Base-by-base conservation (phyloP, 2,113 vertebrate species). In the Epinephelus cyanopodus region DNA sequence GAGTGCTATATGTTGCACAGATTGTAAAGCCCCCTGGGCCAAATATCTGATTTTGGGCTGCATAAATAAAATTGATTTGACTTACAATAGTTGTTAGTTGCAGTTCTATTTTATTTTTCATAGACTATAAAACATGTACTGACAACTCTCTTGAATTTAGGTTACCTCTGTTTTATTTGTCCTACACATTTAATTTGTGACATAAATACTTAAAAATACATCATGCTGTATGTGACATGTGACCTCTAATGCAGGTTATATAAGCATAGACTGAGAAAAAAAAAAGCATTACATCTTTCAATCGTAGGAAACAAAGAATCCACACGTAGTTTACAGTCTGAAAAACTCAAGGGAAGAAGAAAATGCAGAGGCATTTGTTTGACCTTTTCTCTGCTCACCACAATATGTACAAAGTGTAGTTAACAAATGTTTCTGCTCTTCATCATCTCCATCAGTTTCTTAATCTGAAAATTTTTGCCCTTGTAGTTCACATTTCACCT, bases 301-400 rank as follows among this genome's bases (percentile, higher is more conserved):
- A 4, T 56, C 0, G 2, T 23, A 25, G 29, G 33, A 53, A 48
- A 57, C 15, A 18, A 70, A n/a, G n/a, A 58, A 19, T 73, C 21
- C 3, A 18, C 37, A 3, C 56, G 10, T 23, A 33, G 45, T 52
- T 60, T 45, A 74, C 65, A 52, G 45, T 19, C 10, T 39, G 14
- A 76, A 19, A 56, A 8, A 18, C 18, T 18, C 27, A 23, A 5
- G 0, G 3, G 15, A 12, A 37, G 19, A 67, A 50, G 39, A 39
- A 19, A 58, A 58, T 17, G 14, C 56, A 5, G 14, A 6, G 21
- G 62, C 47, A 13, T 67, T 73, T 78, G 25, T 76, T 77, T 80
- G 33, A 72, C 23, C 60, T 81, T 27, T 13, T n/a, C 6, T 52
- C 8, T 47, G 57, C 29, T 57, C 56, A 73, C 58, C 60, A 27